Base-by-base conservation (phyloP, 2,797 vertebrate species). In the Oceanodroma leucorhoa region DNA sequence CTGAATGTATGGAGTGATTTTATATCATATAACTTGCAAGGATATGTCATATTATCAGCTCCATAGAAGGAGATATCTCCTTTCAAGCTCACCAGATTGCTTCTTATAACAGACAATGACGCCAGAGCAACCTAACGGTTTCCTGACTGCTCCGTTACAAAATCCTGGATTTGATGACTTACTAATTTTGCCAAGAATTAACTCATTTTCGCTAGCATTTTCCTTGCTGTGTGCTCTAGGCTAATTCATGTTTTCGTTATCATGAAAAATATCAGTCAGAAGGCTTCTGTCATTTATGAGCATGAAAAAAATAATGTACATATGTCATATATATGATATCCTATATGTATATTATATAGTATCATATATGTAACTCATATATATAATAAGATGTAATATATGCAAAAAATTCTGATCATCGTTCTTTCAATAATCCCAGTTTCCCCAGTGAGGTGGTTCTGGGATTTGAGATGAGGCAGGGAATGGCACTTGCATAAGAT, bases 71-170 rank as follows among this genome's bases (percentile, higher is more conserved):
- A 69, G 4, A 65, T 8, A 5, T 43, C 21, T 45, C 20, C 41
- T 77, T 69, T 50, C 34, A 53, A 46, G 27, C 9, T 73, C n/a
- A 87, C 8, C n/a, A 51, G 10, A 38, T 51, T 55, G 14, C 15
- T 57, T 65, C 13, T 77, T 62, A 18, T 3, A 53, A 29, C 22
- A 70, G 65, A 23, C 7, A 26, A 1, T 12, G 29, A 53, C 5
- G 3, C 17, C 45, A 71, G 19, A 5, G 29, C 5, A 21, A 20
- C 26, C 20, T 40, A 20, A 43, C 0, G 0, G 0, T 40, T 40
- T 70, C 19, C 53, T 58, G 14, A 64, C 26, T 14, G 17, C 8
- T 2, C 14, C 34, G 7, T 36, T 60, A 67, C 26, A 41, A 46
- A 77, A 32, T 46, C 61, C 20, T 50, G 7, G 17, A 1, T 27